phyloP scores from a whole-genome alignment of 2,888 invertebrate species.

The Lasioglossum villosulum region DNA sequence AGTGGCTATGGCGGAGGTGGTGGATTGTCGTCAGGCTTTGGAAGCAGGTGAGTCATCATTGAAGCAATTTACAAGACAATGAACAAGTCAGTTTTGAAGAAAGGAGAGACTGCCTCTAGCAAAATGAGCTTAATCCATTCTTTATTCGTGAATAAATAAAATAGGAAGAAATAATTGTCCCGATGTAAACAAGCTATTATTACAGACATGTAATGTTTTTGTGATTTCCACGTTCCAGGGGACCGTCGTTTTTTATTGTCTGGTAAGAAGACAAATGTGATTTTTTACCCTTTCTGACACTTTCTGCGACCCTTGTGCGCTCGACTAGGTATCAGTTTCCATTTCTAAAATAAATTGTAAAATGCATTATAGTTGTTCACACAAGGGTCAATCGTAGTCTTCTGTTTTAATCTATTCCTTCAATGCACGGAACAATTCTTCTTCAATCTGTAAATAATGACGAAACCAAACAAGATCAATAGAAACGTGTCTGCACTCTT shows the following conservation, averaged over 20 bases:
- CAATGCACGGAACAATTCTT: not conserved
- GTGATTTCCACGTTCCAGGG: not conserved
- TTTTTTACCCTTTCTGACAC: not conserved
- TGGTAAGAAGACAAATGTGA: not conserved
- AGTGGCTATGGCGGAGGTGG: conserved; percentile 41
- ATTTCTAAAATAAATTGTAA: not conserved
- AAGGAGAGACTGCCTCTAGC: not conserved
- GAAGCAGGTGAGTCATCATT: conserved; percentile 70
- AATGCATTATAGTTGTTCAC: not conserved
- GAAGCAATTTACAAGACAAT: not conserved
- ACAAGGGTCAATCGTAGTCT: not conserved
- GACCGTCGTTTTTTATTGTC: not conserved
- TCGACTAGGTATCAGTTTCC: not conserved
- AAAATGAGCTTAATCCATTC: not conserved
- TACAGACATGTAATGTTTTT: not conserved
- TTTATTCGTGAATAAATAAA: not conserved
- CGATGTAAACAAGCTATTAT: not conserved
- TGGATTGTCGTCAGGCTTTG: conserved; percentile 71
- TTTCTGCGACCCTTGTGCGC: not conserved
- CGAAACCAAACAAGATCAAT: not conserved
- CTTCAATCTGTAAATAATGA: not conserved
- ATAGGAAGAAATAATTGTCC: not conserved
- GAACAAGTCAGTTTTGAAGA: not conserved
- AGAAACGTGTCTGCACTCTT: too few relatives aligned
- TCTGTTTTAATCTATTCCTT: not conserved